A percentile compares a stretch with the other conserved stretches of the same genome.
These are phyloP conservation scores for Fukomys damarensis DNA, from an alignment of 2,113 vertebrate species.

Conservation along the genomic window DNA sequence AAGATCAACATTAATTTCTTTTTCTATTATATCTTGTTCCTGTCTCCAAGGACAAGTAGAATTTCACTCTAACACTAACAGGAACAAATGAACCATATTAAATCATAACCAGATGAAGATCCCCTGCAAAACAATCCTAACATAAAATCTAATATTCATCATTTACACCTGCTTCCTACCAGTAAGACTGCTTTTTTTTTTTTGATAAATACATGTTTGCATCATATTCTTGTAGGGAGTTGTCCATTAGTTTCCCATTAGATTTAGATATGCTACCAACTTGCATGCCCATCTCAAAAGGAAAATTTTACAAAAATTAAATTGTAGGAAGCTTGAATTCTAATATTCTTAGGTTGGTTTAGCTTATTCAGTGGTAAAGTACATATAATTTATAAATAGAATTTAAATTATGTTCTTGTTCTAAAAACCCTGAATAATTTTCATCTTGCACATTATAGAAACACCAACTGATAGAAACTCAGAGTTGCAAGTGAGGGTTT, in stretches of 20 bases:
- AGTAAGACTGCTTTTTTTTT: neutral
- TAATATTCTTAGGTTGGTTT: slow-evolving; percentile 20
- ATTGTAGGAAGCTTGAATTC: slow-evolving; percentile 49
- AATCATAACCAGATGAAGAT: neutral
- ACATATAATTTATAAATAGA: slow-evolving; percentile 68
- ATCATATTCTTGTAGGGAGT: neutral
- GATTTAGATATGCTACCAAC: slow-evolving; percentile 1
- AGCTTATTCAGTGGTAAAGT: slow-evolving; percentile 51
- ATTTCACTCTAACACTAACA: slow-evolving; percentile 9
- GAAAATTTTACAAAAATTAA: slow-evolving; percentile 56
- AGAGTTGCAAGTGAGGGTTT: slow-evolving; percentile 68
- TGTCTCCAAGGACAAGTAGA: neutral
- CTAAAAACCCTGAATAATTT: slow-evolving; percentile 57
- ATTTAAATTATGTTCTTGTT: slow-evolving; percentile 62
- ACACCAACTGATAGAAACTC: slow-evolving; percentile 60
- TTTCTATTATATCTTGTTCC: neutral
- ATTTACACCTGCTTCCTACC: neutral
- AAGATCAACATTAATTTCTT: neutral
- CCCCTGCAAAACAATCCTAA: neutral
- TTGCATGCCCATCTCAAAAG: slow-evolving; percentile 5
- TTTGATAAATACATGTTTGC: neutral
- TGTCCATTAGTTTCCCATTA: neutral
- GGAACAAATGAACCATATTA: neutral
- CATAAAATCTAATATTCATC: neutral
- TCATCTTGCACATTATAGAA: slow-evolving; percentile 41